phyloP scores from a whole-genome alignment of 2,888 invertebrate species.

The Thumatha senex region DNA sequence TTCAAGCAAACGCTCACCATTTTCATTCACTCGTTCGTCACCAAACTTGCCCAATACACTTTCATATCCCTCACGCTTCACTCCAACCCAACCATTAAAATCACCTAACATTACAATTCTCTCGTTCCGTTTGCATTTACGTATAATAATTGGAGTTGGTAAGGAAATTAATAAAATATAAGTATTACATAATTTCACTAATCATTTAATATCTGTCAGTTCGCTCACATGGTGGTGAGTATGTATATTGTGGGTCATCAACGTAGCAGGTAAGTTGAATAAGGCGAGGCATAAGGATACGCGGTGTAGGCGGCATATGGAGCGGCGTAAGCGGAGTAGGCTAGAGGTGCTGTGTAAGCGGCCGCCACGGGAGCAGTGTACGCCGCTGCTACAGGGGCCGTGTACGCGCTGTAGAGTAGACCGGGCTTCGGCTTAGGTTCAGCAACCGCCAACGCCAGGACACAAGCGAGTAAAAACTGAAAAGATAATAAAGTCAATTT shows the following conservation, averaged over 20 bases:
- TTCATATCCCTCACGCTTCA: no score
- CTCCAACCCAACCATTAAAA: no score
- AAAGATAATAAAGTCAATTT: not conserved
- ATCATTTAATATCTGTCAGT: no score
- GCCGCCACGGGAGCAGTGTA: slow-evolving; percentile 41
- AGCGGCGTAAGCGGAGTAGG: slow-evolving; percentile 54
- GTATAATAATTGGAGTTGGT: no score
- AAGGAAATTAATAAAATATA: no score
- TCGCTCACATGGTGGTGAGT: no score
- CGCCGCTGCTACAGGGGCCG: slow-evolving; percentile 40
- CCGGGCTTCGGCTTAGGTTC: slow-evolving; percentile 5
- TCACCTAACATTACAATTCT: no score
- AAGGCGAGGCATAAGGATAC: slow-evolving; percentile 50
- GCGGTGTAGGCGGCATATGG: slow-evolving; percentile 50
- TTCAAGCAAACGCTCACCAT: no score
- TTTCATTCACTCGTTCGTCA: no score
- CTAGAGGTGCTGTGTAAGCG: slow-evolving; percentile 48
- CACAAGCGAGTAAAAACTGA: slow-evolving; percentile 3
- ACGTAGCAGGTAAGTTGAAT: slow-evolving; percentile 23
- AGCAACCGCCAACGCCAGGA: slow-evolving; percentile 5
- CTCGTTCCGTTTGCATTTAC: no score
- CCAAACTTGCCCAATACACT: no score
- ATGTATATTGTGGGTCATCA: not conserved
- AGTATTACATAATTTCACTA: no score
- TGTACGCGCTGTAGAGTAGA: slow-evolving; percentile 7